Evolutionary conservation across 2,113 vertebrate genomes (phyloP), one percentile per base, ranked within the genome.

Genomic region (Hemichromis elongatus): DNA sequence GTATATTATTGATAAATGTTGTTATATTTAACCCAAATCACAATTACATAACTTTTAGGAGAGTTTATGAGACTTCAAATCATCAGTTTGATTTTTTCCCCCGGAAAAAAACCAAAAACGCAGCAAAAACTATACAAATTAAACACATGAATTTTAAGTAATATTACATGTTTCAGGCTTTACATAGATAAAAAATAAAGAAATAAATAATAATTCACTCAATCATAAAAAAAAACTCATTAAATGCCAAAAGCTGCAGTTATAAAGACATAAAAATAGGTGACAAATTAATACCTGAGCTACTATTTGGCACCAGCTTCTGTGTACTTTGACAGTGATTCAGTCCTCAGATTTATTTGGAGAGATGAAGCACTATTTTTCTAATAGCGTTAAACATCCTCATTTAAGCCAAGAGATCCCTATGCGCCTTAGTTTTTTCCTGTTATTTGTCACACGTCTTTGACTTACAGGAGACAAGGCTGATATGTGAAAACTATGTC

Each of bases 91-190:
- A 26, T 0, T 0, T 11, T 2, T n/a, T 3, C 4, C 12, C 12
- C 19, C 50, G 13, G 3, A 0, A 21, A 55, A 13, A 18, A 57
- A 1, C 30, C 9, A 35, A 61, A 61, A 61, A 7, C 0, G 0
- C 7, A 63, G 59, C 30, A 37, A 63, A 63, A 63, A 7, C n/a
- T 2, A n/a, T 37, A n/a, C n/a, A 7, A 35, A 61, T 61, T 2
- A 61, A 61, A 61, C 35, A 30, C 35, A 9, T 61, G 35, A 35
- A 18, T 61, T 61, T 61, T 18, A 61, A 61, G 35, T 35, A 63
- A 63, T 7, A 7, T 63, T 63, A 37, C 4, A 12, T n/a, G 59
- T 5, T 37, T 63, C 18, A 37, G 30, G 30, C 33, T 35, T 61
- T 35, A 61, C 30, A 4, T 61, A 3, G 57, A 35, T 61, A n/a